These are phyloP conservation scores for Bombus vancouverensis DNA, from an alignment of 1,140 invertebrate species.

Conservation along the genomic window DNA sequence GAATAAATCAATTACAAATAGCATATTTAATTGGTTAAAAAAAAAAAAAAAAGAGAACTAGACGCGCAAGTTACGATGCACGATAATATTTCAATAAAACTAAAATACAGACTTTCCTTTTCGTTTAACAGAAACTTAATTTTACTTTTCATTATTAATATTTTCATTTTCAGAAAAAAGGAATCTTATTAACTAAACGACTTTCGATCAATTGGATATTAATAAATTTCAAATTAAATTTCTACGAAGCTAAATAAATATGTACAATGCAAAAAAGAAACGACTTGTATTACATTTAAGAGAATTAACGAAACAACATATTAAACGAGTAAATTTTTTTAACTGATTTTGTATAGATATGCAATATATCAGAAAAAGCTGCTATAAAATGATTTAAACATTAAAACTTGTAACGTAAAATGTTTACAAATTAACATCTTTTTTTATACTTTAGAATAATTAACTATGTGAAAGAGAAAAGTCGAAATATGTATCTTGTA, in stretches of 20 bases:
- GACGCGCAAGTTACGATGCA: background rate
- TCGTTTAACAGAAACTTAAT: background rate
- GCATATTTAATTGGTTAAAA: background rate
- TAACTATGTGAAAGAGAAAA: background rate
- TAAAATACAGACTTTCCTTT: background rate
- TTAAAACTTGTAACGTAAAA: background rate
- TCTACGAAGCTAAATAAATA: background rate
- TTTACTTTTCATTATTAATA: background rate
- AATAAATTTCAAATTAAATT: background rate
- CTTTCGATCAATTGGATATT: background rate
- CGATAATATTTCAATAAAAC: slow-evolving; percentile 37
- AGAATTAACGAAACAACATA: background rate
- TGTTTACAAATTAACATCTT: background rate
- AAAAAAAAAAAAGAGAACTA: slow-evolving; percentile 10
- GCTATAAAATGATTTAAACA: background rate
- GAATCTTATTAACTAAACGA: background rate
- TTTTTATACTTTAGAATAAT: background rate
- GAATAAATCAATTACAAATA: background rate
- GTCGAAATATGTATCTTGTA: background rate
- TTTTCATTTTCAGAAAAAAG: background rate
- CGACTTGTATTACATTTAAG: background rate
- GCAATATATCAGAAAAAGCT: background rate
- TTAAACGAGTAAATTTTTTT: background rate
- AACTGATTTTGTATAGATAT: background rate
- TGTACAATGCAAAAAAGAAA: background rate